phyloP scores from a whole-genome alignment of 2,797 vertebrate genomes.

The Perodicticus potto region DNA sequence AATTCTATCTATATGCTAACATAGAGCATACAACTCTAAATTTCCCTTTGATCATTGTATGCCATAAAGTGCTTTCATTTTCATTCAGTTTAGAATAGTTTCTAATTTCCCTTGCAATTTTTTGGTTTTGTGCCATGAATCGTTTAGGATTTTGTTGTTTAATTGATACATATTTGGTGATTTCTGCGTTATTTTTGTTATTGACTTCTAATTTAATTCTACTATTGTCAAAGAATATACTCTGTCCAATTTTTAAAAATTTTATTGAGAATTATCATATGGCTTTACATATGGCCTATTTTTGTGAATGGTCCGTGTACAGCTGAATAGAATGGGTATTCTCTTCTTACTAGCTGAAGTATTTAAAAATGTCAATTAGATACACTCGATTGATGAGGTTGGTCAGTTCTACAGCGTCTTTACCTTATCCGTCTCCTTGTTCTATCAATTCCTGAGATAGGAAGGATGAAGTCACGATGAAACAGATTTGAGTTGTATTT shows the following conservation, averaged over 20 bases:
- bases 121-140: not conserved
- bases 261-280: not conserved
- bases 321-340: not conserved
- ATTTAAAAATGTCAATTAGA: not conserved
- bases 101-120: not conserved
- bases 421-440: not conserved
- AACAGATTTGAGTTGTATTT: slow-evolving; percentile 4
- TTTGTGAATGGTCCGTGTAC: not conserved
- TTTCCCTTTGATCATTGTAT: not conserved
- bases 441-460: not conserved
- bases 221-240: not conserved
- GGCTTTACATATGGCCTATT: not conserved
- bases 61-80: not conserved
- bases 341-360: not conserved
- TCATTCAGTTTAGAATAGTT: not conserved
- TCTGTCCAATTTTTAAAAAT: not conserved
- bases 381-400: not conserved
- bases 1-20: not conserved
- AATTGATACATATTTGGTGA: not conserved
- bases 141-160: not conserved
- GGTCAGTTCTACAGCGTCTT: not conserved
- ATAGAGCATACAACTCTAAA: not conserved
- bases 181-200: not conserved
- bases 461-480: not conserved
- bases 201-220: not conserved